Percentiles rank a stretch among this genome's conserved stretches.
phyloP scores from a whole-genome alignment of 1,140 invertebrate genomes.

The Trypoxylus dichotomus region DNA sequence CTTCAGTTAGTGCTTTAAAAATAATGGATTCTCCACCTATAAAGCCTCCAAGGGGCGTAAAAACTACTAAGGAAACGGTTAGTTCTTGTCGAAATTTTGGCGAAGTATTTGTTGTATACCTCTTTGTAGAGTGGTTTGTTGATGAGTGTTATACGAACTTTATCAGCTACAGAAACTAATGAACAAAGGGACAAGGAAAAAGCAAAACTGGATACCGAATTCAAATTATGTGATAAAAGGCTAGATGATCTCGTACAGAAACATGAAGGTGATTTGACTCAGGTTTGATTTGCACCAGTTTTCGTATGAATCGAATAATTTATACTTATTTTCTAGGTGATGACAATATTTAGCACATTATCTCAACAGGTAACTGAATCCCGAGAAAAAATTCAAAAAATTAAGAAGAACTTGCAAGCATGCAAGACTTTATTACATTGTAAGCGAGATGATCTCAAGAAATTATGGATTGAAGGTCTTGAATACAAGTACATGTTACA shows the following conservation, averaged over 20 bases:
- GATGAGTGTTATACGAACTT: slow-evolving; percentile 88
- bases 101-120: neutral
- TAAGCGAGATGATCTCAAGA: slow-evolving; percentile 88
- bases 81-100: slow-evolving; percentile 42
- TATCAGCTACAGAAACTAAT: slow-evolving; percentile 91
- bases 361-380: slow-evolving; percentile 77
- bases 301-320: slow-evolving; percentile 31
- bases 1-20: neutral
- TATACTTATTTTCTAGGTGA: slow-evolving; percentile 57
- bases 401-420: slow-evolving; percentile 86
- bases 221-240: slow-evolving; percentile 84
- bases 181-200: slow-evolving; percentile 94
- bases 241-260: slow-evolving; percentile 86
- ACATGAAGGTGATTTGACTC: slow-evolving; percentile 85
- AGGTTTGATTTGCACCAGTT: slow-evolving; percentile 59
- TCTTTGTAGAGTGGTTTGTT: slow-evolving; percentile 76
- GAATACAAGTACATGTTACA: slow-evolving; percentile 89
- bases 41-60: slow-evolving; percentile 79
- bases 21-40: slow-evolving; percentile 61
- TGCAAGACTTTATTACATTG: slow-evolving; percentile 90
- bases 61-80: slow-evolving; percentile 81
- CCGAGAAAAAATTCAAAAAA: slow-evolving; percentile 77
- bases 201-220: slow-evolving; percentile 90
- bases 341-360: slow-evolving; percentile 70
- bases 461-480: slow-evolving; percentile 89